Percentiles rank a stretch among this genome's conserved stretches.
phyloP scores from a whole-genome alignment of 1,140 invertebrate species.

The Chymomyza costata region DNA sequence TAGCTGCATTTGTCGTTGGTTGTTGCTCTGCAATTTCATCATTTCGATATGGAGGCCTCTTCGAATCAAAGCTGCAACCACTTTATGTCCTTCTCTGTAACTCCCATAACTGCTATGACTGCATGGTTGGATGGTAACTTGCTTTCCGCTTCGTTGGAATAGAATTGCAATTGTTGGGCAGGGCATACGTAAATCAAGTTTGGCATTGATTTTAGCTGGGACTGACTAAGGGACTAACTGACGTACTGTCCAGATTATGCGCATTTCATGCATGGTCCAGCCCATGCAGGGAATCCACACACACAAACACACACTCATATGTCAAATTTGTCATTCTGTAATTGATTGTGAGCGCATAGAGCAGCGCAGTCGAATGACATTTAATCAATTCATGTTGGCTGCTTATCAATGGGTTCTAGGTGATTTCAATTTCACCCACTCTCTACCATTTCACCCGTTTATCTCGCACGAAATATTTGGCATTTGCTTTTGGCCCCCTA shows the following conservation, averaged over 20 bases:
- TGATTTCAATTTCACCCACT: too few species aligned
- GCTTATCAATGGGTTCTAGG: conserved; percentile 22
- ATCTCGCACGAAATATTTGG: conserved; percentile 2
- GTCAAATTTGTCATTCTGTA: conserved; percentile 67
- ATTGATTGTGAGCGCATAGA: conserved; percentile 59
- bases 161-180: conserved; percentile 62
- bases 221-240: conserved; percentile 12
- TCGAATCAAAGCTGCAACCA: conserved; percentile 7
- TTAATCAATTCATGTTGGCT: conserved; percentile 62
- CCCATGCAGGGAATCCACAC: conserved; percentile 1
- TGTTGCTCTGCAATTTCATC: conserved; percentile 38
- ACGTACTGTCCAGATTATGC: conserved; percentile 63
- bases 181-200: conserved; percentile 69
- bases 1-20: conserved; percentile 63
- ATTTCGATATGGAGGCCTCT: conserved; percentile 50
- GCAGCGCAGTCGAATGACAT: conserved; percentile 35
- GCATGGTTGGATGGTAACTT: too few species aligned
- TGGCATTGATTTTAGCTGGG: conserved; percentile 57
- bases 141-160: conserved; percentile 44
- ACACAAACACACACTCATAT: conserved; percentile 9
- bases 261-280: conserved; percentile 28
- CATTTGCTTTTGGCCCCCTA: conserved; percentile 47
- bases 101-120: conserved; percentile 17
- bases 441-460: too few species aligned
- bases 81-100: neutral